Evolutionary conservation across 2,797 vertebrate species (phyloP).

Genomic region (Halcyon leucocephala): DNA sequence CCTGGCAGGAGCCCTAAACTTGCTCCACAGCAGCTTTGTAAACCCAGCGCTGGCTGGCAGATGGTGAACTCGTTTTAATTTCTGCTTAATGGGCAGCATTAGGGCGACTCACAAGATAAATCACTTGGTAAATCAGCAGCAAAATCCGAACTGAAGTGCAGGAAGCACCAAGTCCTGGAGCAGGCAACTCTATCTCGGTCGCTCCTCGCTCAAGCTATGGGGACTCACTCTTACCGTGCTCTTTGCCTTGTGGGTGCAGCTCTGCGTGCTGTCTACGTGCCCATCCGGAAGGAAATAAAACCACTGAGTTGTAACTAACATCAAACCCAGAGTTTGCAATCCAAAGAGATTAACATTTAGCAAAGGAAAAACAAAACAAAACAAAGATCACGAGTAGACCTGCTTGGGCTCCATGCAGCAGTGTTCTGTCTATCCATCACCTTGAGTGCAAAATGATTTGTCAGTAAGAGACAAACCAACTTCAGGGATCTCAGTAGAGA

Average conservation of each 20-base stretch:
- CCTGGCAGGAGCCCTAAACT: not conserved
- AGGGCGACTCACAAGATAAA: not conserved
- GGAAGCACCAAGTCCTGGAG: not conserved
- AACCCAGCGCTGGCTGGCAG: not conserved
- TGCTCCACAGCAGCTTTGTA: not conserved
- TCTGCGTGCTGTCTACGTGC: not conserved
- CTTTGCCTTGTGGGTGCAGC: not conserved
- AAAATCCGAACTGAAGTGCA: not conserved
- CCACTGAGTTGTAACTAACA: not conserved
- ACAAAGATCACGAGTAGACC: too few species aligned
- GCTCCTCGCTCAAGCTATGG: not conserved
- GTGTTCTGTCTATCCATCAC: rapidly evolving
- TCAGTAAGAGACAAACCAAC: rapidly evolving
- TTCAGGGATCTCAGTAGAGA: not conserved
- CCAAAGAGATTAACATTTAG: not conserved
- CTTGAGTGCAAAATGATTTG: rapidly evolving
- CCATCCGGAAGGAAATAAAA: rapidly evolving
- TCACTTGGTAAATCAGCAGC: not conserved
- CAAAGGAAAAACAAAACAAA: not conserved
- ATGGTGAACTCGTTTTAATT: not conserved
- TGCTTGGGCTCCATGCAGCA: not conserved
- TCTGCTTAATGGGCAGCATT: not conserved
- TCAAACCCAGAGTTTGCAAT: not conserved
- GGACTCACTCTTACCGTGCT: not conserved
- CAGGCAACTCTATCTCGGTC: not conserved